phyloP scores from a whole-genome alignment of 2,113 vertebrate genomes.

The Todiramphus saurophagus region DNA sequence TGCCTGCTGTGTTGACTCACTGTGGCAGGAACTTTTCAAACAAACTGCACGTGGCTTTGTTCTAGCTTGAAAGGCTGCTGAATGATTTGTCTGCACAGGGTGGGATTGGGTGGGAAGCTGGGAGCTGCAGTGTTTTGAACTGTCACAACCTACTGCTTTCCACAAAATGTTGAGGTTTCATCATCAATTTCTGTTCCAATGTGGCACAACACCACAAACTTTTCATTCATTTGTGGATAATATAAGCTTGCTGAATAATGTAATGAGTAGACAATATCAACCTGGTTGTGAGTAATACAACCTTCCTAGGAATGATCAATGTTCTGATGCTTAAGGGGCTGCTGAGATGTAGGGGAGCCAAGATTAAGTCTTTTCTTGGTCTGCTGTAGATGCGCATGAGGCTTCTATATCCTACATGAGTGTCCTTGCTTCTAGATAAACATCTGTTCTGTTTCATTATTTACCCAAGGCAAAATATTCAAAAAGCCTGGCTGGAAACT shows the following conservation, averaged over 20 bases:
- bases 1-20: not conserved
- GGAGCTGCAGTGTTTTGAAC: not conserved
- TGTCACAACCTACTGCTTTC: not conserved
- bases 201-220: not conserved
- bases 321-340: not conserved
- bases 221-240: not conserved
- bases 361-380: not conserved
- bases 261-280: not conserved
- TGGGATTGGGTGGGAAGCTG: not conserved
- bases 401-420: not conserved
- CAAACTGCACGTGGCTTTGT: fast-evolving
- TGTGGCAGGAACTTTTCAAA: not conserved
- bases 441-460: not conserved
- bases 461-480: not conserved
- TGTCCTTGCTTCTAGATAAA: not conserved
- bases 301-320: not conserved
- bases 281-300: not conserved
- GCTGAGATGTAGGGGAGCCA: not conserved
- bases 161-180: not conserved
- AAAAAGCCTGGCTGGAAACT: not conserved
- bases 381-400: not conserved
- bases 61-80: not conserved
- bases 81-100: fast-evolving
- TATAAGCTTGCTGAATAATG: not conserved
- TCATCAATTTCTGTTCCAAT: not conserved